Evolutionary conservation across 1,140 invertebrate species (phyloP), one percentile per base, ranked within the genome.

Genomic region (Drosophila funebris): DNA sequence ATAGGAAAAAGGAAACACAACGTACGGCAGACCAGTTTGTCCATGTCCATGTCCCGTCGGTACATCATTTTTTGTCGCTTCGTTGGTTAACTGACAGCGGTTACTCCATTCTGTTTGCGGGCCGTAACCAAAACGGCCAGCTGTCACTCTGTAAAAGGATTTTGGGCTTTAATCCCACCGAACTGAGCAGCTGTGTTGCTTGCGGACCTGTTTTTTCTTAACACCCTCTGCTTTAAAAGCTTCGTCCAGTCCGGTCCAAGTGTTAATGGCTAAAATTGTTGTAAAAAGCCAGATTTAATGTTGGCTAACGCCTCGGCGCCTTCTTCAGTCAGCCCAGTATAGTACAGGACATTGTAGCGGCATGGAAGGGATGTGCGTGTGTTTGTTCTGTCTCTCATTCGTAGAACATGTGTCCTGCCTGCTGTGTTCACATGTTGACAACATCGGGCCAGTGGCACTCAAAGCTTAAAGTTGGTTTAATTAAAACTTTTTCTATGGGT

Each of bases 391-490:
- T 36, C 9, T 36, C 31, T 9, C 5, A 13, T 11, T 36, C n/a
- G 33, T 36, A 13, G 33, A 36, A 36, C 33, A 36, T 36, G 33
- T 14, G 11, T 27, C 11, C 20, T 13, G 22, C 11, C 20, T 69
- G 53, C 54, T 58, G 41, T 18, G 22, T 27, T 52, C 73, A 67
- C 53, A 67, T 82, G 79, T 74, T 66, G 78, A 74, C 78, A 75
- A 69, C 64, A 9, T 60, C 60, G 53, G 56, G 41, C 78, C 78
- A 76, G 52, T 64, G 64, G 56, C 75, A 67, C 46, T 63, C 79
- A 83, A 79, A 84, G 80, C 80, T 84, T 84, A 76, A 84, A 85
- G 76, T 84, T 84, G 76, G 76, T 80, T 84, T 84, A 84, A 85
- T 82, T 82, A 82, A 82, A 84, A 85, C 60, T 84, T 84, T 48